Evolutionary conservation across 2,797 vertebrate species (phyloP).

Genomic region (Setipinna tenuifilis): DNA sequence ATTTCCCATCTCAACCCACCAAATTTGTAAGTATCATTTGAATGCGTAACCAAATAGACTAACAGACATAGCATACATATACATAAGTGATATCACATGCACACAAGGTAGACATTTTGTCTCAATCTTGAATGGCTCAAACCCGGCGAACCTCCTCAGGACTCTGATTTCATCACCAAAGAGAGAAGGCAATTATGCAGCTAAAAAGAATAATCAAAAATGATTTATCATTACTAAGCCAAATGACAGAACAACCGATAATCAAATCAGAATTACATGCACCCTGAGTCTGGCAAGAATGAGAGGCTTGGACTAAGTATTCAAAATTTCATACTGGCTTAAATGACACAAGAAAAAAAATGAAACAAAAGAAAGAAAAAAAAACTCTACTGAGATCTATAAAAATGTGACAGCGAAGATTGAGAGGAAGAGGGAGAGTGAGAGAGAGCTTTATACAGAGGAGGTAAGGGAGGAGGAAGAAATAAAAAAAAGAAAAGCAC

Average conservation of each 20-base stretch:
- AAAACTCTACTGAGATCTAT: conserved; percentile 88
- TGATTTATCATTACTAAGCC: conserved; percentile 65
- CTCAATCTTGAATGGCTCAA: conserved; percentile 20
- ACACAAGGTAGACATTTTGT: conserved; percentile 30
- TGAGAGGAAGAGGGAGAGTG: conserved; percentile 76
- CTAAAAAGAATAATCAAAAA: conserved; percentile 72
- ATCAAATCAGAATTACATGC: conserved; percentile 85
- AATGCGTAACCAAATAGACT: background rate
- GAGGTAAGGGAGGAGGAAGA: conserved; percentile 57
- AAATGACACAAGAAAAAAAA: conserved; percentile 86
- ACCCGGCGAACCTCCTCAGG: conserved; percentile 32
- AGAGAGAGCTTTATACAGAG: conserved; percentile 41
- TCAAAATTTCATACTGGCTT: conserved; percentile 78
- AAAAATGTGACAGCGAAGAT: conserved; percentile 92
- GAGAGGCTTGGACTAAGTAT: conserved; percentile 75
- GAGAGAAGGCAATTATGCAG: conserved; percentile 99
- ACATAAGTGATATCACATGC: background rate
- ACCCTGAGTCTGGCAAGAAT: conserved; percentile 92
- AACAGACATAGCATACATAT: background rate
- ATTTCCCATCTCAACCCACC: background rate
- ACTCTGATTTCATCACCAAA: conserved; percentile 77
- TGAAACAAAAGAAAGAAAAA: conserved; percentile 55
- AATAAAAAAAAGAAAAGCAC: conserved; percentile 90
- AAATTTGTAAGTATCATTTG: background rate
- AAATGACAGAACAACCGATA: conserved; percentile 73